A percentile compares a stretch with the other conserved stretches of the same genome.
Evolutionary conservation across 2,113 vertebrate species (phyloP).

Genomic region (Trachemys scripta): DNA sequence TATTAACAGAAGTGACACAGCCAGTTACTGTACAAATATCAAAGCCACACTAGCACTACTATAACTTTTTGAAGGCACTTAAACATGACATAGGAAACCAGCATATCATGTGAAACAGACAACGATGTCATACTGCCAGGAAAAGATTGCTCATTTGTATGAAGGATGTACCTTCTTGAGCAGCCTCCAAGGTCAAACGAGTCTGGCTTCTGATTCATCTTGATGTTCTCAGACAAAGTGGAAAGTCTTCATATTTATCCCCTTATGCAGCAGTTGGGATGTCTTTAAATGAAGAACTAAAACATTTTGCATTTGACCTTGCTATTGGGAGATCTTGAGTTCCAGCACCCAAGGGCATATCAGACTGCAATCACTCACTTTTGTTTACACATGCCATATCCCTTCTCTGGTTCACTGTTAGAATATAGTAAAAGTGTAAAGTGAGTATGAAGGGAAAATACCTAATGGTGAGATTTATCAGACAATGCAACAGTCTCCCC

Average conservation of each 20-base stretch:
- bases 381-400: background rate
- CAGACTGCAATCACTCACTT: background rate
- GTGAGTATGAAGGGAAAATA: background rate
- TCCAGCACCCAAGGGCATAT: background rate
- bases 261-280: background rate
- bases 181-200: background rate
- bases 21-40: background rate
- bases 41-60: background rate
- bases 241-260: background rate
- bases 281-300: background rate
- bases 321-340: background rate
- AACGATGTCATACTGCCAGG: background rate
- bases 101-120: background rate
- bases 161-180: background rate
- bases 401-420: background rate
- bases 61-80: background rate
- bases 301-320: background rate
- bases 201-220: slow-evolving; percentile 3
- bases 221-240: background rate
- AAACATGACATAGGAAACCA: background rate
- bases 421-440: background rate
- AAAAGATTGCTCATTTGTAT: slow-evolving; percentile 2
- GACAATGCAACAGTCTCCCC: background rate
- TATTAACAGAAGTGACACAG: background rate
- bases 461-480: background rate